These are phyloP conservation scores for Leucoma salicis DNA, from an alignment of 2,888 invertebrate species.

Conservation along the genomic window DNA sequence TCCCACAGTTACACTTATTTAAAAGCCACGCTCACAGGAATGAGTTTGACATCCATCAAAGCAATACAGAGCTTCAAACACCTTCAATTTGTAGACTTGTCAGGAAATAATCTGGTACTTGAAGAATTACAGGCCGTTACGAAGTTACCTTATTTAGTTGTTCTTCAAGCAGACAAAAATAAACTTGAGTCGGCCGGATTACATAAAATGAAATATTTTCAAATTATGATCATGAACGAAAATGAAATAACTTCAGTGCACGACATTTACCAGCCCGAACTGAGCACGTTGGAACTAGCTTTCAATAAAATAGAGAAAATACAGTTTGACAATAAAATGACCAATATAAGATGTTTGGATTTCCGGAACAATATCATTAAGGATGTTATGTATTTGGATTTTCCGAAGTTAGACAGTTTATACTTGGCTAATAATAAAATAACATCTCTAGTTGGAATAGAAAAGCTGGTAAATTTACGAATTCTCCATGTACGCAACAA, in stretches of 20 bases:
- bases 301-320: conserved; percentile 66
- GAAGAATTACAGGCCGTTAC: conserved; percentile 72
- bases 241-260: conserved; percentile 76
- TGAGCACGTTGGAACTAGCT: conserved; percentile 81
- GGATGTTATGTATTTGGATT: conserved; percentile 69
- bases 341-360: conserved; percentile 77
- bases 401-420: conserved; percentile 84
- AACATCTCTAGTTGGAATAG: conserved; percentile 82
- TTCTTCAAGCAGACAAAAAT: conserved; percentile 83
- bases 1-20: conserved; percentile 80
- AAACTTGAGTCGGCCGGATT: conserved; percentile 69
- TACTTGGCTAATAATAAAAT: conserved; percentile 90
- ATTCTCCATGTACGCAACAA: conserved; percentile 89
- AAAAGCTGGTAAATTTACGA: conserved; percentile 81
- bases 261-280: conserved; percentile 78
- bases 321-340: conserved; percentile 50
- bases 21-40: conserved; percentile 73
- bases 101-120: conserved; percentile 74
- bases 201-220: conserved; percentile 79
- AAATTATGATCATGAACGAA: conserved; percentile 80
- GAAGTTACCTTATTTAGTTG: conserved; percentile 77
- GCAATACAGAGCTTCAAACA: conserved; percentile 76
- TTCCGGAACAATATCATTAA: conserved; percentile 75
- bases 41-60: conserved; percentile 76
- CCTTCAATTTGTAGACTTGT: conserved; percentile 81